These are phyloP conservation scores for Chrosomus eos DNA, from an alignment of 2,797 vertebrate species.

Conservation along the genomic window DNA sequence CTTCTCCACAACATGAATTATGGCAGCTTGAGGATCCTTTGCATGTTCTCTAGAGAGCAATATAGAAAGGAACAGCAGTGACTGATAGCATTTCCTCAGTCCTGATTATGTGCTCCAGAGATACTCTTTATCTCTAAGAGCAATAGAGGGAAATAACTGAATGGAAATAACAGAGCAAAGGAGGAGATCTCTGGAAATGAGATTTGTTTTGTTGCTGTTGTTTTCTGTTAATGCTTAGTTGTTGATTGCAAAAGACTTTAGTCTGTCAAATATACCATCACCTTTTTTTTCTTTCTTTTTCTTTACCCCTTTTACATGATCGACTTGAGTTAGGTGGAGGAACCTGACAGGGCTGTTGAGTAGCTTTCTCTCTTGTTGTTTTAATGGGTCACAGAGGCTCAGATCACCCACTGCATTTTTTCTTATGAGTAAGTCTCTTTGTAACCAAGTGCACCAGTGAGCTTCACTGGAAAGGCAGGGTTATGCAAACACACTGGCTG, in stretches of 20 bases:
- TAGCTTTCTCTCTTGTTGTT: constrained; percentile 63
- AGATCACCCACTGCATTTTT: constrained; percentile 68
- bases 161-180: constrained; percentile 49
- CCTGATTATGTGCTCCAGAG: constrained; percentile 31
- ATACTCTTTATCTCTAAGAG: constrained; percentile 18
- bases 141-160: constrained; percentile 15
- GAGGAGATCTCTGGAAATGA: neutral
- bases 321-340: constrained; percentile 55
- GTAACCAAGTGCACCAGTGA: constrained; percentile 51
- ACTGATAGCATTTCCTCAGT: constrained; percentile 41
- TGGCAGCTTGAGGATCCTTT: constrained; percentile 11
- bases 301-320: constrained; percentile 49
- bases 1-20: constrained; percentile 34
- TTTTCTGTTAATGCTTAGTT: neutral
- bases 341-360: constrained; percentile 66
- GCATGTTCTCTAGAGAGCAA: constrained; percentile 35
- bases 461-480: constrained; percentile 51
- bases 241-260: neutral
- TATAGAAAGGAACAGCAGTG: constrained; percentile 31
- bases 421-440: constrained; percentile 62
- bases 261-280: neutral
- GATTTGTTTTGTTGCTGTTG: neutral
- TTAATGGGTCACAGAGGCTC: constrained; percentile 58
- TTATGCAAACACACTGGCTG: constrained; percentile 57
- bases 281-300: neutral